Evolutionary conservation across 2,888 invertebrate genomes (phyloP).

Genomic region (Mellilla xanthometata): DNA sequence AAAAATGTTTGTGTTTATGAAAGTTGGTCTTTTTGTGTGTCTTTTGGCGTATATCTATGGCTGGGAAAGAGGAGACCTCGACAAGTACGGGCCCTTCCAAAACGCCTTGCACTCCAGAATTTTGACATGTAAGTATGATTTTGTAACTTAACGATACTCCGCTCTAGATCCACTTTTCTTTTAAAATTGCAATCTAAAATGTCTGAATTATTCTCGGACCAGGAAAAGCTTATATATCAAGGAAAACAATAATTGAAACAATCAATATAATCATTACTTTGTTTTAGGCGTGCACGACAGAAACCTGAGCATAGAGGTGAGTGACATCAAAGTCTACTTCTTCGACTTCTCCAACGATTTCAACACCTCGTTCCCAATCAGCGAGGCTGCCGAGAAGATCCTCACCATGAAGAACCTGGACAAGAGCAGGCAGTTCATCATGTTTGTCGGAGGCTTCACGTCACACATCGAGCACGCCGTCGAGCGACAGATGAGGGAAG

Average conservation of each 20-base stretch:
- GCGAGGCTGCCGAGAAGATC: slow-evolving; percentile 56
- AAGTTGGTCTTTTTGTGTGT: slow-evolving; percentile 2
- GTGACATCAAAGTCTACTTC: slow-evolving; percentile 58
- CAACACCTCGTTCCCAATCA: slow-evolving; percentile 47
- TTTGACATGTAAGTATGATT: slow-evolving; percentile 9
- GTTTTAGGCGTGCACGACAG: slow-evolving; percentile 54
- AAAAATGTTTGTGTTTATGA: neutral
- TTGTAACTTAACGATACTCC: no score
- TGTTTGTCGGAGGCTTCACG: slow-evolving; percentile 68
- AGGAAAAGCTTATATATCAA: no score
- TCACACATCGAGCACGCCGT: slow-evolving; percentile 63
- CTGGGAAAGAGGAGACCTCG: slow-evolving; percentile 14
- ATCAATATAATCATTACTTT: neutral
- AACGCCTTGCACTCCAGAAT: slow-evolving; percentile 13
- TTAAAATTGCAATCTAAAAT: no score
- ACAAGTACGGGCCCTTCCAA: slow-evolving; percentile 16
- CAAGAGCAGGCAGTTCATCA: slow-evolving; percentile 52
- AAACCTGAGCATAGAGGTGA: slow-evolving; percentile 55
- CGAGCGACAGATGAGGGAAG: slow-evolving; percentile 56
- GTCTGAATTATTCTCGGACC: no score
- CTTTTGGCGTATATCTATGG: slow-evolving; percentile 6
- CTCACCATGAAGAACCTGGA: slow-evolving; percentile 49
- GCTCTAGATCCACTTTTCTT: no score
- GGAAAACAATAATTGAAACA: no score
- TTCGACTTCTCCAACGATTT: slow-evolving; percentile 56